A percentile compares a stretch with the other conserved stretches of the same genome.
phyloP scores from a whole-genome alignment of 2,113 vertebrate species.

The Syngnathus floridae region DNA sequence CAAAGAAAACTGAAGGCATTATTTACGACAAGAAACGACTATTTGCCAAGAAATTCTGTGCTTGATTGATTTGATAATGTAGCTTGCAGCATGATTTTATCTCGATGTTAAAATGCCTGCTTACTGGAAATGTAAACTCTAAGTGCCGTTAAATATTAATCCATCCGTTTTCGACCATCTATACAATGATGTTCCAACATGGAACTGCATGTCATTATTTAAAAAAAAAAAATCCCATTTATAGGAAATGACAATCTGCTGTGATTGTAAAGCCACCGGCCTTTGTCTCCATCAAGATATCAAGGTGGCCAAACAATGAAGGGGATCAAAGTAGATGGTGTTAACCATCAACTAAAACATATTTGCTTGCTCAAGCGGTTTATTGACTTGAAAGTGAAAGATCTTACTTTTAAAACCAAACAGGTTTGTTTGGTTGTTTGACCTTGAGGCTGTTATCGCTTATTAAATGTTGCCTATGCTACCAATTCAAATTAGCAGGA shows the following conservation, averaged over 20 bases:
- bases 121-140: too few relatives aligned
- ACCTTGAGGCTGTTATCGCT: neutral
- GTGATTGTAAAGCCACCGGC: slow-evolving; percentile 5
- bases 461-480: neutral
- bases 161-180: too few relatives aligned
- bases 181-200: too few relatives aligned
- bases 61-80: too few relatives aligned
- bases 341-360: slow-evolving; percentile 12
- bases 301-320: slow-evolving; percentile 16
- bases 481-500: too few relatives aligned
- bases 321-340: slow-evolving; percentile 21
- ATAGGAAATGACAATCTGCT: neutral
- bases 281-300: slow-evolving; percentile 9
- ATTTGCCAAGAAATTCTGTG: too few relatives aligned
- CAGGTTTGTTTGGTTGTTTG: slow-evolving; percentile 17
- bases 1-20: too few relatives aligned
- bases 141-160: too few relatives aligned
- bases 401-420: slow-evolving; percentile 10
- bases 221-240: neutral
- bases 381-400: slow-evolving; percentile 12
- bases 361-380: slow-evolving; percentile 27
- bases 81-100: too few relatives aligned
- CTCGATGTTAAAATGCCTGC: too few relatives aligned
- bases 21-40: too few relatives aligned
- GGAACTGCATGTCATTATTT: neutral